These are phyloP conservation scores for Furcula furcula DNA, from an alignment of 2,888 invertebrate genomes.

Conservation along the genomic window DNA sequence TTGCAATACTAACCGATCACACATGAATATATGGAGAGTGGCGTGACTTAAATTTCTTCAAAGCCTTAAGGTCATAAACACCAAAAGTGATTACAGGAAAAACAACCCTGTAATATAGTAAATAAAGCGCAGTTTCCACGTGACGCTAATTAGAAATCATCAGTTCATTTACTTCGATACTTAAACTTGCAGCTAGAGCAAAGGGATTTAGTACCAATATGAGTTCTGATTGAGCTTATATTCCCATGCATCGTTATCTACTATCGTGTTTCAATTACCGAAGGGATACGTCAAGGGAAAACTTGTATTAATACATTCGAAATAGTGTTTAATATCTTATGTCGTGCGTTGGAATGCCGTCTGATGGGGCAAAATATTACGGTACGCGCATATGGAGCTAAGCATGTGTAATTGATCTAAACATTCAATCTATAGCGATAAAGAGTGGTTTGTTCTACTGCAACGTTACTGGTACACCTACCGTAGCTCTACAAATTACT, in stretches of 20 bases:
- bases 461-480: constrained; percentile 56
- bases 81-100: constrained; percentile 38
- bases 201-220: constrained; percentile 50
- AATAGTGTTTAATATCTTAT: constrained; percentile 51
- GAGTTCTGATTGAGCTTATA: constrained; percentile 46
- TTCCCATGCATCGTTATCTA: constrained; percentile 44
- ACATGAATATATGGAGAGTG: constrained; percentile 62
- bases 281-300: constrained; percentile 52
- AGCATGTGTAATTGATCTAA: constrained; percentile 68
- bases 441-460: constrained; percentile 68
- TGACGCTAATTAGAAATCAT: constrained; percentile 55
- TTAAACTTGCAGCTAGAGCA: constrained; percentile 38
- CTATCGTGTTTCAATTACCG: constrained; percentile 67
- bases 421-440: constrained; percentile 69
- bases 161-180: constrained; percentile 47
- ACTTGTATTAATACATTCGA: constrained; percentile 47
- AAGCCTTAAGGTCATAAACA: constrained; percentile 50
- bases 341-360: constrained; percentile 53
- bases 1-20: constrained; percentile 39
- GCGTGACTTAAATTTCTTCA: constrained; percentile 67
- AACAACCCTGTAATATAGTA: constrained; percentile 41
- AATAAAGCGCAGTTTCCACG: constrained; percentile 54
- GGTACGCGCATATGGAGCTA: constrained; percentile 49
- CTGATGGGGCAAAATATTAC: constrained; percentile 57
- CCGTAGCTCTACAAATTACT: too few species aligned